Conservation (phyloP, 2,113 vertebrate genomes). For the Bothrops jararaca region DNA sequence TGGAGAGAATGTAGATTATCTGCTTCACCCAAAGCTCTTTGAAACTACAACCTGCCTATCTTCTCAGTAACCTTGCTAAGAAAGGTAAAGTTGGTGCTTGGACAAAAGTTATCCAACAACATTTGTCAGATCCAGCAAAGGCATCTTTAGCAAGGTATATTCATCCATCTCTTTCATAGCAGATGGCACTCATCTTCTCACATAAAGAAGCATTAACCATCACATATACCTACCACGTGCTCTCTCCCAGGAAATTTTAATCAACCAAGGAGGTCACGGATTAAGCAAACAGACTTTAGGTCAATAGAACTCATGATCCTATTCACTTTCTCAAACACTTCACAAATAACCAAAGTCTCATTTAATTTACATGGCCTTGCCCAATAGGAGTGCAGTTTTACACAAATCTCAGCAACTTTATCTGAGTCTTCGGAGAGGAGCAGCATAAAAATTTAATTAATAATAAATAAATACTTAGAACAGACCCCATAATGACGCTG, state of each 20-base stretch:
- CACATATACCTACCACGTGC: background rate
- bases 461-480: too few species aligned
- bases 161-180: background rate
- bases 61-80: background rate
- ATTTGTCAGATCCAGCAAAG: background rate
- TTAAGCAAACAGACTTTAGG: background rate
- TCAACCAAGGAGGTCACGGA: background rate
- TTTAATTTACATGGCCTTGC: background rate
- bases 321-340: background rate
- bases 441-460: too few species aligned
- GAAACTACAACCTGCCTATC: background rate
- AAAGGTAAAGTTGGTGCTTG: background rate
- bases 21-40: background rate
- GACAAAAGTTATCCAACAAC: background rate
- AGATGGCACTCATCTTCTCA: background rate
- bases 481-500: background rate
- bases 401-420: background rate
- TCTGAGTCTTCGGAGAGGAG: too few species aligned
- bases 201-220: background rate
- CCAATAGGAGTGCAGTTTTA: background rate
- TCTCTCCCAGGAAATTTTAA: background rate
- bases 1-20: background rate
- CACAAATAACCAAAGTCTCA: background rate
- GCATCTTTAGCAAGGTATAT: background rate
- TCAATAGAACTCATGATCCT: background rate